phyloP scores from a whole-genome alignment of 1,140 invertebrate species.

The Calliopsis andreniformis region DNA sequence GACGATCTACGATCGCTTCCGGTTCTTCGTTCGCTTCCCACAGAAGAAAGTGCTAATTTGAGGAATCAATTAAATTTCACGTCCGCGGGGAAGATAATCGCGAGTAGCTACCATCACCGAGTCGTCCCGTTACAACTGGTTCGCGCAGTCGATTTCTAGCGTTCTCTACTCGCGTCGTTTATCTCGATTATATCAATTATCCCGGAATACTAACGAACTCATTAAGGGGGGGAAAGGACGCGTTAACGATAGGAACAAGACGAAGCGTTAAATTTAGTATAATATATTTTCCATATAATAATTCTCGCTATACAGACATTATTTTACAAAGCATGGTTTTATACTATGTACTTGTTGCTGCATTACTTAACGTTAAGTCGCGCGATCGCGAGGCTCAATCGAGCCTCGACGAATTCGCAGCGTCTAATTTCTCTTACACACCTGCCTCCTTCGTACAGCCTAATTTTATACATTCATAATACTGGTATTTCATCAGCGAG shows the following conservation, averaged over 20 bases:
- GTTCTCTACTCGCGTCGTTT: constrained; percentile 3
- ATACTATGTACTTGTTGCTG: constrained; percentile 65
- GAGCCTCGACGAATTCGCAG: constrained; percentile 24
- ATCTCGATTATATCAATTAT: constrained; percentile 11
- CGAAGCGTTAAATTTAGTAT: constrained; percentile 78
- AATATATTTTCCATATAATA: constrained; percentile 82
- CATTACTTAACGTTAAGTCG: constrained; percentile 65
- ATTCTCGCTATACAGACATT: constrained; percentile 82
- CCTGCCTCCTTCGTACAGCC: constrained; percentile 43
- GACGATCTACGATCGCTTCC: constrained; percentile 5
- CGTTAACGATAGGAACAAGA: neutral
- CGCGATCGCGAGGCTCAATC: constrained; percentile 47
- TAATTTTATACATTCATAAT: constrained; percentile 81
- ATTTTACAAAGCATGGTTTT: constrained; percentile 81
- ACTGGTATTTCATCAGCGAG: constrained; percentile 79
- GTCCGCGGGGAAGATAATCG: constrained; percentile 4
- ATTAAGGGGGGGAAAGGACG: neutral
- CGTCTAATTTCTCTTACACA: constrained; percentile 16
- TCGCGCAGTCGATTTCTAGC: constrained; percentile 3
- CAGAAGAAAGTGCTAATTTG: constrained; percentile 34
- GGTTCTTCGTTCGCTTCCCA: constrained; percentile 1
- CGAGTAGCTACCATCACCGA: neutral
- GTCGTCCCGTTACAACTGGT: neutral
- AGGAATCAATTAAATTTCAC: constrained; percentile 32
- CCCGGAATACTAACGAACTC: constrained; percentile 27